Percentiles rank a stretch among this genome's conserved stretches.
phyloP scores from a whole-genome alignment of 2,888 invertebrate species.

The Brachyptera putata region DNA sequence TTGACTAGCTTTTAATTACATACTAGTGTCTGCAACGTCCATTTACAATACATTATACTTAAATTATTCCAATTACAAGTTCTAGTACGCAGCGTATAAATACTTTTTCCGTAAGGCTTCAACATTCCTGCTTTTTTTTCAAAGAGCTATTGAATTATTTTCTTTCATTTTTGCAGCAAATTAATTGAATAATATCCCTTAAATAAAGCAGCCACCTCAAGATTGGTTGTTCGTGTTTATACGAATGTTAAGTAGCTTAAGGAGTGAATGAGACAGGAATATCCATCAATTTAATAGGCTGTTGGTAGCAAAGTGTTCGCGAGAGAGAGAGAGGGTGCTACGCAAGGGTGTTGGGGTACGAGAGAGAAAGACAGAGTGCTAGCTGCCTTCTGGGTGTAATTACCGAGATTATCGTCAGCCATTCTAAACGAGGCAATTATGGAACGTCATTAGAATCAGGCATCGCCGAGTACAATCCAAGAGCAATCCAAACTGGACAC shows the following conservation, averaged over 20 bases:
- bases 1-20: no score
- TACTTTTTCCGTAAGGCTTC: no score
- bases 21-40: no score
- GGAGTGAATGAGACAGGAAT: conserved; percentile 13
- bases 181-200: no score
- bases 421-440: conserved; percentile 31
- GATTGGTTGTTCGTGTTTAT: no score
- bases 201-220: no score
- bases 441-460: conserved; percentile 30
- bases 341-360: background rate
- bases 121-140: no score
- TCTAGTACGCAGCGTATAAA: no score
- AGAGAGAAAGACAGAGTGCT: background rate
- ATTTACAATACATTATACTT: conserved; percentile 17
- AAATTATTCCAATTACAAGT: no score
- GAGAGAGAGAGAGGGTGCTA: background rate
- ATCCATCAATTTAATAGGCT: conserved; percentile 27
- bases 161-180: no score
- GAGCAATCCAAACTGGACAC: conserved; percentile 15
- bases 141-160: no score
- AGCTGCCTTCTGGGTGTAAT: conserved; percentile 2
- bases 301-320: background rate
- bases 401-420: conserved; percentile 27
- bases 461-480: conserved; percentile 14
- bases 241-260: conserved; percentile 9